Base-by-base conservation (phyloP, 92 coral and sea anemone genomes). In the Porites rus region DNA sequence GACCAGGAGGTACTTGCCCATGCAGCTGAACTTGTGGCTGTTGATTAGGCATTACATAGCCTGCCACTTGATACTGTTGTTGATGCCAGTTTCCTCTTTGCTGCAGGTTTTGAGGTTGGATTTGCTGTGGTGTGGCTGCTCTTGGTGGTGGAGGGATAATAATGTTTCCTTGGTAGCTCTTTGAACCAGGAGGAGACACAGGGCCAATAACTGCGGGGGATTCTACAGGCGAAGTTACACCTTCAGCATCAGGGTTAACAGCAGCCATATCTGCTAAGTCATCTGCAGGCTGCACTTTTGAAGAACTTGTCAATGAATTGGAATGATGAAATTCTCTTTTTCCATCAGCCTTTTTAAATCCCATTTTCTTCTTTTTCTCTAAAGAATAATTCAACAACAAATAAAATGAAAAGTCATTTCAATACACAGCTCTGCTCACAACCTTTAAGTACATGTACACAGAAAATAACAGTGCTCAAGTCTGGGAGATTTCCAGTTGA, bases 201-300 rank as follows among this genome's bases (percentile, higher is more conserved):
- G 80, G 19, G 25, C 28, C 17, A 1, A 69, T 51, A n/a, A 46
- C 63, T 20, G 72, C 90, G 8, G 93, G 90, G 8, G 88, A 28
- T 25, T 72, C 88, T 31, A 75, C 66, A 1, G 93, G 95, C 20
- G 91, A 86, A 10, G 95, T 73, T 21, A 88, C 67, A 53, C 75
- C 84, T 67, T 94, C 98, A 17, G 95, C 90, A 84, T 87, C 77
- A 6, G 97, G 97, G 72, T 94, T 94, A 0, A 94, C 93, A 59
- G 95, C 98, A 2, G 98, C 94, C 52, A 88, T 87, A 24, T 88
- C 88, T 60, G 80, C 90, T 76, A 88, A 84, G 65, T 86, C 93
- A 43, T 88, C 89, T 20, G 91, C 83, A 62, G 96, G 92, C 51
- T 85, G 79, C 16, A 89, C 83, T 72, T 81, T 89, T 17, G 92